These are phyloP conservation scores for Calameuta idolon DNA, from an alignment of 2,888 invertebrate species.

Conservation along the genomic window DNA sequence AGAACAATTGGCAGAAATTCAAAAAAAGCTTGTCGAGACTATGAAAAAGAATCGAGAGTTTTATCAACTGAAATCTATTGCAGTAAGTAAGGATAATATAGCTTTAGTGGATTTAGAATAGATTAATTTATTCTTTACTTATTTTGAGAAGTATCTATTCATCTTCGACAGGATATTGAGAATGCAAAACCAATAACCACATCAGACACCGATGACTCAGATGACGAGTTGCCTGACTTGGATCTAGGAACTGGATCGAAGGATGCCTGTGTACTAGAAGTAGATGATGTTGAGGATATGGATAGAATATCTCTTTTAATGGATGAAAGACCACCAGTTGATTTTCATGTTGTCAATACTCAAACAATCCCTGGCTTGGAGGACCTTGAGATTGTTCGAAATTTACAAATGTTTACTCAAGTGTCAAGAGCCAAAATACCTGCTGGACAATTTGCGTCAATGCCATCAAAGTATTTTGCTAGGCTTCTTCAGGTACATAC, in stretches of 20 bases:
- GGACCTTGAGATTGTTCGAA: conserved; percentile 76
- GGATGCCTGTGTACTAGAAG: conserved; percentile 84
- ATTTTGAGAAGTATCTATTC: not conserved
- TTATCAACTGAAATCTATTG: conserved; percentile 71
- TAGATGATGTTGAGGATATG: conserved; percentile 86
- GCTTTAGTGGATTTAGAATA: not conserved
- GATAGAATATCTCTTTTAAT: conserved; percentile 80
- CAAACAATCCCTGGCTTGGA: conserved; percentile 80
- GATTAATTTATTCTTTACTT: not conserved
- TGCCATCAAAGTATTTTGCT: conserved; percentile 70
- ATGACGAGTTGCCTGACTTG: conserved; percentile 75
- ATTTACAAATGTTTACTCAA: conserved; percentile 88
- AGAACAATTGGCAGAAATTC: conserved; percentile 76
- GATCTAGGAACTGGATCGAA: conserved; percentile 81
- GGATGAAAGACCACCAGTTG: conserved; percentile 80
- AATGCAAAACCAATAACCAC: conserved; percentile 56
- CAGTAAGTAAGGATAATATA: conserved; percentile 6
- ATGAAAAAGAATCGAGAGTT: conserved; percentile 79
- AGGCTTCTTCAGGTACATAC: conserved; percentile 69
- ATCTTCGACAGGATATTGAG: conserved; percentile 53
- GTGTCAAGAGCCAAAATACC: conserved; percentile 73
- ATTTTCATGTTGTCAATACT: conserved; percentile 84
- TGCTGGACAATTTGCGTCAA: conserved; percentile 66
- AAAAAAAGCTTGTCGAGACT: conserved; percentile 77
- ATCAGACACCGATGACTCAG: conserved; percentile 77